Conservation (phyloP, 2,888 invertebrate species). For the Euzophera pinguis region DNA sequence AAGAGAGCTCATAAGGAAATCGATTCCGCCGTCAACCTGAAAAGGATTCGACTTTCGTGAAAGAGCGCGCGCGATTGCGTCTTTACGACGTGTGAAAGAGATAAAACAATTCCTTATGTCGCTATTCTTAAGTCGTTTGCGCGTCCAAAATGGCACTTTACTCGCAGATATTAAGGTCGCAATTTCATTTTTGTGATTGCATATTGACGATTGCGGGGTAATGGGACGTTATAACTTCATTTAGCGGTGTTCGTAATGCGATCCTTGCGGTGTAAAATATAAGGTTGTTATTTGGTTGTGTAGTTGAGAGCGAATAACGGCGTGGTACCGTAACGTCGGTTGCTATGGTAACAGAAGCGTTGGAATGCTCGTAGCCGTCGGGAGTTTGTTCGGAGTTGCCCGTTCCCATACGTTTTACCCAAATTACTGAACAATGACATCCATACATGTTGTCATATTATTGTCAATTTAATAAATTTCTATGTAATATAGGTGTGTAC, state of each 20-base stretch:
- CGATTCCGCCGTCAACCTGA: constrained; percentile 66
- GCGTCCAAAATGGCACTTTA: constrained; percentile 70
- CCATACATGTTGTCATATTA: not conserved
- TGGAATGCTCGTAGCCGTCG: constrained; percentile 56
- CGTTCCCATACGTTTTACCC: constrained; percentile 58
- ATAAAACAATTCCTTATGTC: constrained; percentile 78
- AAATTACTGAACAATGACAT: constrained; percentile 46
- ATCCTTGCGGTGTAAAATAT: constrained; percentile 46
- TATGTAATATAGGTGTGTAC: too few relatives aligned
- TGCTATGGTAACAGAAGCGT: constrained; percentile 79
- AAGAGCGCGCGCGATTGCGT: constrained; percentile 60
- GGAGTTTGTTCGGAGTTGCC: constrained; percentile 51
- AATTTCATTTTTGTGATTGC: constrained; percentile 71
- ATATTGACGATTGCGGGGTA: constrained; percentile 65
- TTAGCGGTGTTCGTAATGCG: constrained; percentile 52
- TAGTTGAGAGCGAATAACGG: constrained; percentile 43
- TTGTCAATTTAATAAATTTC: too few relatives aligned
- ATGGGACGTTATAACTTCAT: constrained; percentile 76
- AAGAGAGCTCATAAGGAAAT: constrained; percentile 69
- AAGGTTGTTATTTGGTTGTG: constrained; percentile 63
- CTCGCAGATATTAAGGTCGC: constrained; percentile 67
- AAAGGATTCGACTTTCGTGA: constrained; percentile 56
- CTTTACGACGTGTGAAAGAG: constrained; percentile 77
- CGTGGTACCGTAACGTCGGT: constrained; percentile 57
- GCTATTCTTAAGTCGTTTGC: constrained; percentile 74